Conservation (phyloP, 1,140 invertebrate species). For the Pygmarrhopalites habei region DNA sequence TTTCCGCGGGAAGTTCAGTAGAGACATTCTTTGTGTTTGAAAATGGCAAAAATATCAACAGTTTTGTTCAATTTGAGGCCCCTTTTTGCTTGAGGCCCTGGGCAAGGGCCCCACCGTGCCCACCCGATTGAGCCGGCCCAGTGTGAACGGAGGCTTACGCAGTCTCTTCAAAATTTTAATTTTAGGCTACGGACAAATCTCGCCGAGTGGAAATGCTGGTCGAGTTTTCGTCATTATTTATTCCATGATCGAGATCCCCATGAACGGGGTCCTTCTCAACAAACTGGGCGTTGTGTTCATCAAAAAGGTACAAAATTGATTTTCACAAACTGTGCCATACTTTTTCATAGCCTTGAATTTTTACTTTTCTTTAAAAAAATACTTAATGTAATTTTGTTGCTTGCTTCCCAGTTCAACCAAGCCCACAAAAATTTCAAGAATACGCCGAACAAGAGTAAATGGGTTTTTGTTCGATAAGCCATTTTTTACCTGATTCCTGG, state of each 20-base stretch:
- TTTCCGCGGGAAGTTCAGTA: not conserved
- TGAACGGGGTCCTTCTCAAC: constrained; percentile 78
- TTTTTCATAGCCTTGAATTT: too few species aligned
- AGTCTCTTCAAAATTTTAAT: not conserved
- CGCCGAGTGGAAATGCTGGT: constrained; percentile 72
- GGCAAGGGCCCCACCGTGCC: too few species aligned
- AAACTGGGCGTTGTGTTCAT: constrained; percentile 73
- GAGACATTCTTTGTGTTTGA: too few species aligned
- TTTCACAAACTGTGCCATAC: too few species aligned
- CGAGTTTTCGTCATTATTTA: constrained; percentile 87
- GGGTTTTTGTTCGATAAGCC: constrained; percentile 66
- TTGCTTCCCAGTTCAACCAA: too few species aligned
- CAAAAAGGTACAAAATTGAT: constrained; percentile 49
- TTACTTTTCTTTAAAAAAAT: not conserved
- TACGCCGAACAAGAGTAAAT: constrained; percentile 48
- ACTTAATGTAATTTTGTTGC: not conserved
- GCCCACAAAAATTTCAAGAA: constrained; percentile 69
- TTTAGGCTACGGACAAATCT: constrained; percentile 38
- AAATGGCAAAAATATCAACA: not conserved
- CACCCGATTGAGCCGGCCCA: not conserved
- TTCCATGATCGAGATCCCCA: constrained; percentile 86
- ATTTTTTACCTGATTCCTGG: constrained; percentile 73
- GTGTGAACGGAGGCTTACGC: not conserved
- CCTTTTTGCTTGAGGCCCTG: too few species aligned
- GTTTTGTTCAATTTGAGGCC: too few species aligned